Evolutionary conservation across 2,113 vertebrate genomes (phyloP).

Genomic region (Cyprinodon brontotheroides): DNA sequence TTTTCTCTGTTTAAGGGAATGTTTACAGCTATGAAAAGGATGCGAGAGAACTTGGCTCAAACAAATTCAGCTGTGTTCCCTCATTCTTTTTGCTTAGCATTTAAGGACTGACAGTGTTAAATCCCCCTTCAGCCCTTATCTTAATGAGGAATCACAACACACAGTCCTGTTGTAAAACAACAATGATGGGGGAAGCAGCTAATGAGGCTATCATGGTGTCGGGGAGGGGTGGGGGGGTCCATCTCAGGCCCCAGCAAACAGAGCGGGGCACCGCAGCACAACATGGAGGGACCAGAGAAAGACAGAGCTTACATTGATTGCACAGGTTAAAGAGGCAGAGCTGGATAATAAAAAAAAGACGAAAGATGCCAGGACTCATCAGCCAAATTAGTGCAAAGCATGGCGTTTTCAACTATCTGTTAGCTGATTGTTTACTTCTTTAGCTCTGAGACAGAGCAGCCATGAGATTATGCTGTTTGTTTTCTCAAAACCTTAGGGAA

Average conservation of each 20-base stretch:
- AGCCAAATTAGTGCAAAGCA: constrained; percentile 74
- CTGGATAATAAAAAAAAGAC: constrained; percentile 45
- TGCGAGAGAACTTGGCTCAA: constrained; percentile 35
- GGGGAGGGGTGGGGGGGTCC: constrained; percentile 66
- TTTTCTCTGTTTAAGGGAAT: constrained; percentile 45
- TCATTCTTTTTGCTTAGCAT: constrained; percentile 71
- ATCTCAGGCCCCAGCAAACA: constrained; percentile 75
- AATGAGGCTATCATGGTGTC: constrained; percentile 85
- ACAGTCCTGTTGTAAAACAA: constrained; percentile 85
- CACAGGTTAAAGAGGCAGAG: constrained; percentile 72
- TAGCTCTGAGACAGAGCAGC: constrained; percentile 63
- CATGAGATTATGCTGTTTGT: constrained; percentile 72
- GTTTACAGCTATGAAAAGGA: constrained; percentile 42
- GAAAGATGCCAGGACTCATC: constrained; percentile 76
- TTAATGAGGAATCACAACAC: constrained; percentile 86
- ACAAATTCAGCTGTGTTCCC: constrained; percentile 68
- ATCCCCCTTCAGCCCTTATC: constrained; percentile 76
- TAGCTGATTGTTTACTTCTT: constrained; percentile 52
- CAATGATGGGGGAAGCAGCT: constrained; percentile 84
- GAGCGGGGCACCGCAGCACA: constrained; percentile 57
- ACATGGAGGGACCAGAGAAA: constrained; percentile 59
- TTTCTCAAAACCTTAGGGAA: constrained; percentile 75
- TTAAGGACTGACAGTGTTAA: constrained; percentile 73
- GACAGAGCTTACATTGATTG: constrained; percentile 77
- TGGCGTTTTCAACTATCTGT: constrained; percentile 58